phyloP scores from a whole-genome alignment of 2,888 invertebrate genomes.

The Caenorhabditis afra region DNA sequence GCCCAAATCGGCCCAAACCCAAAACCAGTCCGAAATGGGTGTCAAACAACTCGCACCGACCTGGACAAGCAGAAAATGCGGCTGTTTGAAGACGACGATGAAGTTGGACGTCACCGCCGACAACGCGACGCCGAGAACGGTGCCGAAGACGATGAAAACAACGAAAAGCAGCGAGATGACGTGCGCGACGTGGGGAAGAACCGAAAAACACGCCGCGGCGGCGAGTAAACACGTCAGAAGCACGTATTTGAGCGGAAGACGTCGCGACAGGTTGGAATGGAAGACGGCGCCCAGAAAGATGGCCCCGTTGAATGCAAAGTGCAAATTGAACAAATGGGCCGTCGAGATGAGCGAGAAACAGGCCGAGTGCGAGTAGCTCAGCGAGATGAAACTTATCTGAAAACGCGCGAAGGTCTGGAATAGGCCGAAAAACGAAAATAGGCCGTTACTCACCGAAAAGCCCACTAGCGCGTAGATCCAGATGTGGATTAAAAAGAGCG shows the following conservation, averaged over 20 bases:
- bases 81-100: slow-evolving; percentile 34
- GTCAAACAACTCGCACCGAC: slow-evolving; percentile 6
- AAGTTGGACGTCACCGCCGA: slow-evolving; percentile 46
- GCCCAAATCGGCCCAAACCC: background rate
- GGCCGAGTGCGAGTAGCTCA: slow-evolving; percentile 59
- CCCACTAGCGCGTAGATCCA: slow-evolving; percentile 48
- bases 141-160: slow-evolving; percentile 50
- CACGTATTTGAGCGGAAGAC: slow-evolving; percentile 42
- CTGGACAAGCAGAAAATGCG: slow-evolving; percentile 36
- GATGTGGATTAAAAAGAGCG: slow-evolving; percentile 45
- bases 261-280: slow-evolving; percentile 50
- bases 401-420: slow-evolving; percentile 14
- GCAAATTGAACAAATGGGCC: slow-evolving; percentile 61
- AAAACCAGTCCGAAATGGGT: background rate
- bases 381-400: slow-evolving; percentile 59
- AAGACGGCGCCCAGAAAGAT: slow-evolving; percentile 61
- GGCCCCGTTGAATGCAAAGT: slow-evolving; percentile 60
- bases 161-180: slow-evolving; percentile 26
- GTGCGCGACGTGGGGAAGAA: slow-evolving; percentile 30
- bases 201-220: slow-evolving; percentile 9
- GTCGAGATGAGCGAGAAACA: slow-evolving; percentile 49
- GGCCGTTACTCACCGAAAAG: slow-evolving; percentile 32
- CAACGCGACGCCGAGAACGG: slow-evolving; percentile 35
- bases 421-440: background rate
- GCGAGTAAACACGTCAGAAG: slow-evolving; percentile 24